phyloP scores from a whole-genome alignment of 2,113 vertebrate genomes.

The Emydura subglobosa region DNA sequence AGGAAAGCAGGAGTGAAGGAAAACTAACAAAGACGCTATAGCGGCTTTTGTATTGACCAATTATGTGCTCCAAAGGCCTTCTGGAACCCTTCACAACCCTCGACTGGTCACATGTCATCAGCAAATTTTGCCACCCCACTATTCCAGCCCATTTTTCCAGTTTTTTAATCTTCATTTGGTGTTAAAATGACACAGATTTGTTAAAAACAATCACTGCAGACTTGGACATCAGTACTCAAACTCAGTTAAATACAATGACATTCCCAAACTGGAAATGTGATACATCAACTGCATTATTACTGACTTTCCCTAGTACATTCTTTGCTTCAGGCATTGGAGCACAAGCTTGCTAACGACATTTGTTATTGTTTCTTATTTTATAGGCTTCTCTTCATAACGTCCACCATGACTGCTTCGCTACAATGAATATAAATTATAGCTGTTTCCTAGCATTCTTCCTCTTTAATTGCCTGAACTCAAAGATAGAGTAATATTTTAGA shows the following conservation, averaged over 20 bases:
- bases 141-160: background rate
- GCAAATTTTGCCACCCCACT: background rate
- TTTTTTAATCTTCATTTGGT: constrained; percentile 16
- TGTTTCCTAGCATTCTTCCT: background rate
- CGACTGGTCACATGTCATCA: background rate
- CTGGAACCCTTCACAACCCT: background rate
- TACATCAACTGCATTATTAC: background rate
- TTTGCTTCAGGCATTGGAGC: background rate
- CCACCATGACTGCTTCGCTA: background rate
- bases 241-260: constrained; percentile 36
- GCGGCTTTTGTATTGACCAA: background rate
- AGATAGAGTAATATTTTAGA: background rate
- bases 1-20: background rate
- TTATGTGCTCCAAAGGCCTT: background rate
- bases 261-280: background rate
- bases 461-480: background rate
- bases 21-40: background rate
- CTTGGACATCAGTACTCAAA: background rate
- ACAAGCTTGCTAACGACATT: background rate
- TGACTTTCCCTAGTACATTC: background rate
- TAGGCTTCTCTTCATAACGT: background rate
- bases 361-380: background rate
- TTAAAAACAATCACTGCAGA: constrained; percentile 34
- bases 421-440: background rate
- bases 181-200: constrained; percentile 16